A percentile compares a stretch with the other conserved stretches of the same genome.
Conservation (phyloP, 2,888 invertebrate species). For the Augiades crinisus region DNA sequence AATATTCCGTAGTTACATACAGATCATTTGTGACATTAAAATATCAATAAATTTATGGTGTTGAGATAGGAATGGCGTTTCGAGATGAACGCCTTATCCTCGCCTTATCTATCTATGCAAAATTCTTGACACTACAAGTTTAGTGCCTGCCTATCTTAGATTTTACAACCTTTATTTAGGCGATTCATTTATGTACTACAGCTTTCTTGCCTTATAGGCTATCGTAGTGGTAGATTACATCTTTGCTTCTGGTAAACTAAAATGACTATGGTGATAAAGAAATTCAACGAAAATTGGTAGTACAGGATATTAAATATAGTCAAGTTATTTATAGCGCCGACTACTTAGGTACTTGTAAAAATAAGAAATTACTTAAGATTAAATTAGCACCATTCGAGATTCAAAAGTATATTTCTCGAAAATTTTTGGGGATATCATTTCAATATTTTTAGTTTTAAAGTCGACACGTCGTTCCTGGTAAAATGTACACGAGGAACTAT, state of each 20-base stretch:
- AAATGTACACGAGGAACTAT: no score
- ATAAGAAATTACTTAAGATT: no score
- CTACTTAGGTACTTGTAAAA: no score
- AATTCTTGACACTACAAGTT: conserved; percentile 44
- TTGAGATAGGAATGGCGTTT: conserved; percentile 65
- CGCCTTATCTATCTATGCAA: conserved; percentile 51
- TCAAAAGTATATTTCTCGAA: no score
- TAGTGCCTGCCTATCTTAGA: conserved; percentile 30
- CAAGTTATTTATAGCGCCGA: no score
- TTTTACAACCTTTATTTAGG: conserved; percentile 25
- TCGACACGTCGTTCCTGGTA: no score
- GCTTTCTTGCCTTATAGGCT: conserved; percentile 2
- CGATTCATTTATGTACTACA: conserved; percentile 16
- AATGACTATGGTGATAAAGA: no score
- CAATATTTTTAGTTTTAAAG: no score
- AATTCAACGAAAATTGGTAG: no score
- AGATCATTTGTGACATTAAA: conserved; percentile 80
- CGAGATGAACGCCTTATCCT: conserved; percentile 52
- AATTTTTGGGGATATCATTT: no score
- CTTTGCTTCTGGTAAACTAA: neutral
- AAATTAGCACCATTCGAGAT: no score
- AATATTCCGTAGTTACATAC: conserved; percentile 66
- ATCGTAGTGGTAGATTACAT: neutral
- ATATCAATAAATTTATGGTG: conserved; percentile 79
- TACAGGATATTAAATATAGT: no score